phyloP scores from a whole-genome alignment of 2,888 invertebrate species.

The Tethea ocularis region DNA sequence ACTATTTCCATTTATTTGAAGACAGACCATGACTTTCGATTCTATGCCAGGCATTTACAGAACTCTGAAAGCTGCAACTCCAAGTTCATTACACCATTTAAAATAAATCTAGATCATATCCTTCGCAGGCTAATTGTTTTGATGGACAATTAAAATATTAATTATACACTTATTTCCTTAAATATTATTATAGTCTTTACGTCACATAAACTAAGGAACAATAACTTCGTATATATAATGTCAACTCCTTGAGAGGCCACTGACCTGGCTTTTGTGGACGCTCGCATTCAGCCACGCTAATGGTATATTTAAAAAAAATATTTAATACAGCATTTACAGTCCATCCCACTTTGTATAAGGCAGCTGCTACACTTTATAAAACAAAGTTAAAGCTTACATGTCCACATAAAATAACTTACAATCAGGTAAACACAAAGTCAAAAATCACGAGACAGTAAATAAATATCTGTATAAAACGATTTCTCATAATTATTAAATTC shows the following conservation, averaged over 20 bases:
- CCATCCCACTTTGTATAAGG: not conserved
- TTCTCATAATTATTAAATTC: constrained; percentile 11
- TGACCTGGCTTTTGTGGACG: not conserved
- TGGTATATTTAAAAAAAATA: not conserved
- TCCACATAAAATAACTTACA: not conserved
- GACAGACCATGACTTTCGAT: not conserved
- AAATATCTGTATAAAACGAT: constrained; percentile 8
- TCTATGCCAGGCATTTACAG: no score
- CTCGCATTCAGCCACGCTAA: not conserved
- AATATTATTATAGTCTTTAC: constrained; percentile 15
- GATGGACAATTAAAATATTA: not conserved
- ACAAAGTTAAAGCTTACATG: not conserved
- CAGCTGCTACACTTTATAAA: not conserved
- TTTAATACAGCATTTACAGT: not conserved
- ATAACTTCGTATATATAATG: constrained; percentile 21
- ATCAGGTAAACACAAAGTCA: not conserved
- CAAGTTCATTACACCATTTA: not conserved
- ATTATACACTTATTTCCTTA: constrained; percentile 23
- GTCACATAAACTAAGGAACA: constrained; percentile 20
- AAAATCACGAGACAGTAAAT: not conserved
- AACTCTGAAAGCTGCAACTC: no score
- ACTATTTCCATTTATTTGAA: not conserved
- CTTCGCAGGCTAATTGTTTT: not conserved
- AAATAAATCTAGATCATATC: not conserved
- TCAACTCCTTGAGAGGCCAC: not conserved